phyloP scores from a whole-genome alignment of 2,113 vertebrate genomes.

The Lipotes vexillifer region DNA sequence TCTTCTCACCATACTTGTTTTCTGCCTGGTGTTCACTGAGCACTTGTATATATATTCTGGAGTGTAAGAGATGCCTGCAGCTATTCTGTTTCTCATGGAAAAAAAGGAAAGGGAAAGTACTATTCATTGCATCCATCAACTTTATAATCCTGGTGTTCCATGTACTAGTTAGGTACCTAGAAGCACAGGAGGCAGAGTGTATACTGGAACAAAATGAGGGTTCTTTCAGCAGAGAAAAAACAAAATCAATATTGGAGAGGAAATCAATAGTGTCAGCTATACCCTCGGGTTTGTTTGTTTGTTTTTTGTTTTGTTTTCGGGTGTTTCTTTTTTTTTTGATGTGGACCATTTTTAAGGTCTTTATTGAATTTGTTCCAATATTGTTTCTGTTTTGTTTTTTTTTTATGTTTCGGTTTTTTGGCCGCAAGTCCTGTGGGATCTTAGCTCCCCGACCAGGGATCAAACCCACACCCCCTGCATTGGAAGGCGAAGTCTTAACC shows the following conservation, averaged over 20 bases:
- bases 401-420: too few relatives aligned
- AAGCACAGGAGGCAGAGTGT: background rate
- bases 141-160: background rate
- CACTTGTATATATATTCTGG: background rate
- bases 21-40: background rate
- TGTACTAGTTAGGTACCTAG: background rate
- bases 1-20: background rate
- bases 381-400: too few relatives aligned
- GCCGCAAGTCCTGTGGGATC: too few relatives aligned
- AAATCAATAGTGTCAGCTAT: background rate
- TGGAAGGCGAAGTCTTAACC: too few relatives aligned
- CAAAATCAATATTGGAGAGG: background rate
- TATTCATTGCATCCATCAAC: background rate
- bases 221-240: background rate
- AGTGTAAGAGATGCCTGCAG: background rate
- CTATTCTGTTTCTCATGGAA: background rate
- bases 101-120: background rate
- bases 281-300: too few relatives aligned
- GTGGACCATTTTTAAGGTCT: too few relatives aligned
- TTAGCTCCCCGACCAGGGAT: too few relatives aligned
- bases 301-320: too few relatives aligned
- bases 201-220: background rate
- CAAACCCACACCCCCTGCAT: too few relatives aligned
- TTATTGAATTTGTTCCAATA: too few relatives aligned
- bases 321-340: too few relatives aligned